Percentiles rank a stretch among this genome's conserved stretches.
These are phyloP conservation scores for Sarotherodon lohbergeri DNA, from an alignment of 2,113 vertebrate genomes.

Conservation along the genomic window DNA sequence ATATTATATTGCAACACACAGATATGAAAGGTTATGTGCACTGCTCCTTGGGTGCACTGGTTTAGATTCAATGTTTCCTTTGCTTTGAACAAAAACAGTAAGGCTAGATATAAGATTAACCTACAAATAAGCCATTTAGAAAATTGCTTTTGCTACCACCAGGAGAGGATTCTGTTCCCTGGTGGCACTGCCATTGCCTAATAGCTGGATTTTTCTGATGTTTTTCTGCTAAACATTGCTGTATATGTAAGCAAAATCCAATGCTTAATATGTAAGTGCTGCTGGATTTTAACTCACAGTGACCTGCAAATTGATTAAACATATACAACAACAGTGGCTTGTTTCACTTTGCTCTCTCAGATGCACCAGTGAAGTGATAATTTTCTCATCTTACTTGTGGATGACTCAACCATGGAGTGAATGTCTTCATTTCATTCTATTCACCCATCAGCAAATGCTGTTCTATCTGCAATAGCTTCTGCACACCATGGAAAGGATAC, in stretches of 20 bases:
- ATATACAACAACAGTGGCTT: neutral
- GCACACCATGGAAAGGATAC: slow-evolving; percentile 31
- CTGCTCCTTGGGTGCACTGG: neutral
- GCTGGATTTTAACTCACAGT: neutral
- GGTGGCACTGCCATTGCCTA: neutral
- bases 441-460: slow-evolving; percentile 1
- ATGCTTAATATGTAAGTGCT: neutral
- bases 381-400: slow-evolving; percentile 7
- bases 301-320: neutral
- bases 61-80: neutral
- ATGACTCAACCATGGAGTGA: slow-evolving; percentile 14
- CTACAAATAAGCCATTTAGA: slow-evolving; percentile 2
- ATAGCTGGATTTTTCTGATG: neutral
- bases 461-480: slow-evolving; percentile 32
- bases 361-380: slow-evolving; percentile 9
- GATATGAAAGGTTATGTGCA: neutral
- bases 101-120: slow-evolving; percentile 1
- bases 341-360: neutral
- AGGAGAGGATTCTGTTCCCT: neutral
- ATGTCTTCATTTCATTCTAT: slow-evolving; percentile 26
- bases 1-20: neutral
- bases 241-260: neutral
- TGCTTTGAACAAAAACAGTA: neutral
- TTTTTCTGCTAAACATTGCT: neutral
- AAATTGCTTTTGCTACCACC: slow-evolving; percentile 16